Base-by-base conservation (phyloP, 2,113 vertebrate species). In the Mixornis gularis region DNA sequence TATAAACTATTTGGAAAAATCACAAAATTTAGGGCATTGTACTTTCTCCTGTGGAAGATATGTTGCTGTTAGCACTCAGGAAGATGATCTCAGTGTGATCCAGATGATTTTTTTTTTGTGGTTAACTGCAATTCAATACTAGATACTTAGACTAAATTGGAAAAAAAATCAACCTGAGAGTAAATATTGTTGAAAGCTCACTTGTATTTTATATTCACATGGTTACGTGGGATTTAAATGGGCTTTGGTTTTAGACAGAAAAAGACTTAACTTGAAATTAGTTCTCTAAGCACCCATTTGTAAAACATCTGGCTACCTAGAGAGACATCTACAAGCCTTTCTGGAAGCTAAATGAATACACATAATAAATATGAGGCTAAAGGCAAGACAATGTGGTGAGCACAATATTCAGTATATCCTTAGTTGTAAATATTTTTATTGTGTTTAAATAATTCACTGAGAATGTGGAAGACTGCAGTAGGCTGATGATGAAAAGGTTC, bases 281-380 rank as follows among this genome's bases (percentile, higher is more conserved):
- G 46, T 55, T 72, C 30, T 70, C 58, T 48, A 83, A 66, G 32
- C 30, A 87, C 38, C 27, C 48, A 94, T 95, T 91, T 78, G 27
- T 78, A 93, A 89, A 79, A 74, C 17, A 30, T 58, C 87, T 94
- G 77, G 43, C 53, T 90, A 82, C 79, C 66, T 85, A 92, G n/a
- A 90, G 18, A 95, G 52, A 30, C 26, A 92, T 73, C 24, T 68
- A 68, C 66, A 76, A 74, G 27, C 30, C 96, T 64, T 90, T 66
- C 49, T 85, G 71, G 59, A 94, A 94, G 78, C 24, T 68, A 91
- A 91, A 89, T 69, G 32, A 40, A 53, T 63, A 76, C 27, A 84
- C 21, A 38, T 34, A 51, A 55, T 58, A 69, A 77, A 77, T 60
- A 30, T 43, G 66, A 92, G 49, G 68, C 41, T 71, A 74, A 64